Conservation (phyloP, 2,113 vertebrate species). For the Calidris pugnax region DNA sequence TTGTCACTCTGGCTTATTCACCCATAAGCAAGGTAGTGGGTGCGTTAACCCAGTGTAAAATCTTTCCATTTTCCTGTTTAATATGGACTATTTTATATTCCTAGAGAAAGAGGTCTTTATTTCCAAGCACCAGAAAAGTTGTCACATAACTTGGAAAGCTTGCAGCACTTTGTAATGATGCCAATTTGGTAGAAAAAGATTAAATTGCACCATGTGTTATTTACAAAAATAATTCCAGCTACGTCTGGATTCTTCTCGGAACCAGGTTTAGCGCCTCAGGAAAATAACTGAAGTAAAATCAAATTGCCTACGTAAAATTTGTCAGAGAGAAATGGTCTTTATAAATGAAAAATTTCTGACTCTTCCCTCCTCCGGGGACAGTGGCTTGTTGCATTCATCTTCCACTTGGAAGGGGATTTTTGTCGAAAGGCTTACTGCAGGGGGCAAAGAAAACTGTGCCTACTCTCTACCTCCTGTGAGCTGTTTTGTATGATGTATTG, state of each 20-base stretch:
- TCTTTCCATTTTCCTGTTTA: background rate
- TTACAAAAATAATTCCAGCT: slow-evolving; percentile 33
- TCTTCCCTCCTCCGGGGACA: background rate
- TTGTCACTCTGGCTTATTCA: background rate
- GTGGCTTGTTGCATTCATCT: background rate
- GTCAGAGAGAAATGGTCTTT: background rate
- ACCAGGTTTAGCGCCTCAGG: background rate
- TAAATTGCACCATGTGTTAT: slow-evolving; percentile 29
- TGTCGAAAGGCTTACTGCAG: background rate
- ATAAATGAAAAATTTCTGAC: background rate
- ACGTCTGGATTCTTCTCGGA: background rate
- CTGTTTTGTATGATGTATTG: background rate
- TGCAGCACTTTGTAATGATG: background rate
- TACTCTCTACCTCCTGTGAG: background rate
- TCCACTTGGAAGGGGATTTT: accelerated
- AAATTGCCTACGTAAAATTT: background rate
- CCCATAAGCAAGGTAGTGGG: background rate
- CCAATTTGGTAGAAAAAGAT: slow-evolving; percentile 6
- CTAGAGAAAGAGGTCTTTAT: background rate
- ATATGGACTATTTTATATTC: background rate
- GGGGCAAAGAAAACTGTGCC: background rate
- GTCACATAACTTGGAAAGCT: slow-evolving; percentile 26
- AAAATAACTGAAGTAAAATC: background rate
- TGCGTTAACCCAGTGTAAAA: background rate
- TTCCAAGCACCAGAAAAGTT: background rate